Percentiles rank a stretch among this genome's conserved stretches.
Evolutionary conservation across 1,140 invertebrate genomes (phyloP).

Genomic region (Trachelipus rathkii): DNA sequence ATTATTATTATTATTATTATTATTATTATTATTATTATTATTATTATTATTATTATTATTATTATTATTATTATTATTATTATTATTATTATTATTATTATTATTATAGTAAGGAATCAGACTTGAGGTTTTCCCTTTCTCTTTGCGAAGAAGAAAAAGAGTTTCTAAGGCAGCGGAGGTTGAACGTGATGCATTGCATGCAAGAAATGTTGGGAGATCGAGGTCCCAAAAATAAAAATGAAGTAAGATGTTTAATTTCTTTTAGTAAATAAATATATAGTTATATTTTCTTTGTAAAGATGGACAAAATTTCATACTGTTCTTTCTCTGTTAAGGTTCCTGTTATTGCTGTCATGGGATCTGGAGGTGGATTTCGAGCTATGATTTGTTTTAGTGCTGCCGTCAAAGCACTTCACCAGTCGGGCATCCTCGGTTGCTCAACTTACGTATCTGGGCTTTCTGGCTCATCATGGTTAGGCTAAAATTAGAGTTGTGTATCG

Average conservation of each 20-base stretch:
- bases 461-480: constrained; percentile 53
- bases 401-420: constrained; percentile 52
- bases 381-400: constrained; percentile 54
- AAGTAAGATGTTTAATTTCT: constrained; percentile 46
- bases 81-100: neutral
- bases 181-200: constrained; percentile 49
- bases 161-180: constrained; percentile 49
- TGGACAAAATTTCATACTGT: too few relatives aligned
- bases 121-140: constrained; percentile 49
- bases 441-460: constrained; percentile 53
- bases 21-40: too few relatives aligned
- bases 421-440: constrained; percentile 52
- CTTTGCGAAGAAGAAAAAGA: constrained; percentile 53
- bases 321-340: constrained; percentile 49
- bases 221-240: constrained; percentile 47
- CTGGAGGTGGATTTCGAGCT: constrained; percentile 56
- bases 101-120: constrained; percentile 46
- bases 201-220: constrained; percentile 49
- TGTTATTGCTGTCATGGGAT: constrained; percentile 53
- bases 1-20: too few relatives aligned
- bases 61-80: neutral
- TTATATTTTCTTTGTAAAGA: too few relatives aligned
- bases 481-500: too few relatives aligned
- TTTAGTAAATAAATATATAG: too few relatives aligned
- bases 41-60: neutral